Evolutionary conservation across 2,888 invertebrate genomes (phyloP), one percentile per base, ranked within the genome.

Genomic region (Microplitis manilae): DNA sequence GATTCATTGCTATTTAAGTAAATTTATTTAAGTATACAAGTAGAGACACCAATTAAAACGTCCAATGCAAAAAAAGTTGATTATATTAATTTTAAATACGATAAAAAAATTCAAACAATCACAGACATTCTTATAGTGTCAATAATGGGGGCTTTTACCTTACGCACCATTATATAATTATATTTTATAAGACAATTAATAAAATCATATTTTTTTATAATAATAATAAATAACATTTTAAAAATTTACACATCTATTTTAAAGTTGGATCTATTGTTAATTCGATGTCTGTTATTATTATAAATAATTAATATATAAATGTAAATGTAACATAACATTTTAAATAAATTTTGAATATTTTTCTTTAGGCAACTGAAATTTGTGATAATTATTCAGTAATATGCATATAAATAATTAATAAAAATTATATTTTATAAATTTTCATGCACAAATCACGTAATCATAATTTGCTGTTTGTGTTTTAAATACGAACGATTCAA

Each of bases 151-250:
- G n/a, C n/a, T n/a, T n/a, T n/a, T n/a, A n/a, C n/a, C n/a, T n/a
- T n/a, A 76, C 76, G 67, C 71, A 71, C 39, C 40, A 76, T 71
- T 67, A 39, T 15, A 13, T 50, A 13, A 8, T 13, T 50, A 50
- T 50, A 13, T 50, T 13, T 8, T 50, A 8, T 13, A 50, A 50
- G 13, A 50, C 9, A 50, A 50, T 50, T 13, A 50, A 13, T 50
- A 13, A 5, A 13, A 60, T 17, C 50, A 41, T n/a, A 50, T 76
- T 59, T 59, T 40, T 61, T 61, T 68, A 30, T 59, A 17, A 70
- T 70, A 20, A 59, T 70, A 59, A 60, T 59, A 60, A 70, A 70
- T 7, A 38, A 59, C 50, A 41, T 59, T 40, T 9, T 6, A 68
- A 68, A 68, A 41, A 68, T 41, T 41, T 8, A 50, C 50, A 50